Conservation (phyloP, 2,113 vertebrate genomes). For the Larimichthys polyactis region DNA sequence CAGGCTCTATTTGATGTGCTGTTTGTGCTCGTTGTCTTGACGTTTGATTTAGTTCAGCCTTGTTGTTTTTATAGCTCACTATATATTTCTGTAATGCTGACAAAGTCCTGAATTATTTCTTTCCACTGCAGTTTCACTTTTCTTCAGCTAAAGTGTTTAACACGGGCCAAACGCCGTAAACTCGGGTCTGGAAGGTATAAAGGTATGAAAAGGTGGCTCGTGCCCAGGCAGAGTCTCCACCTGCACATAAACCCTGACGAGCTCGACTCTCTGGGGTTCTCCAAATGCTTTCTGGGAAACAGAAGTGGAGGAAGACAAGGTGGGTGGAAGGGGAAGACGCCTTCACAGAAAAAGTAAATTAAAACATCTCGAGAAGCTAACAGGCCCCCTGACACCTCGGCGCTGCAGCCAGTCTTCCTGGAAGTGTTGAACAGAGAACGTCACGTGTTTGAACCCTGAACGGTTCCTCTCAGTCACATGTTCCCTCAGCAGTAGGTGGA, state of each 20-base stretch:
- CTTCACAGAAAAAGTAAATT: neutral
- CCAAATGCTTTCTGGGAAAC: neutral
- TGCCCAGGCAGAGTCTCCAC: neutral
- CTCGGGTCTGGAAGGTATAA: neutral
- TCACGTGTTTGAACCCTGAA: conserved; percentile 6
- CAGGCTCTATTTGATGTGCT: no score
- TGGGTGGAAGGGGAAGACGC: neutral
- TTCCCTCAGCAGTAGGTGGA: neutral
- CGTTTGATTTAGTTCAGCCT: neutral
- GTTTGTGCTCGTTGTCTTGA: neutral
- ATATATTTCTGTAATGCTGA: neutral
- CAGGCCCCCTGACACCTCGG: neutral
- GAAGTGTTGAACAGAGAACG: neutral
- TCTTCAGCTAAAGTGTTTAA: neutral
- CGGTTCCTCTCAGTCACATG: neutral
- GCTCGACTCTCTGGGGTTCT: neutral
- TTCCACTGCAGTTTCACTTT: conserved; percentile 16
- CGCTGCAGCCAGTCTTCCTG: conserved; percentile 1
- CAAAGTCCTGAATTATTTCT: neutral
- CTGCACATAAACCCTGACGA: conserved; percentile 4
- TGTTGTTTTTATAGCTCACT: neutral
- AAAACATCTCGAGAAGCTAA: neutral
- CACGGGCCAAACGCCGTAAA: neutral
- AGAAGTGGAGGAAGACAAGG: no score
- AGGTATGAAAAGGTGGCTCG: conserved; percentile 7